Conservation (phyloP, 2,113 vertebrate genomes). For the Psephotus haematonotus region DNA sequence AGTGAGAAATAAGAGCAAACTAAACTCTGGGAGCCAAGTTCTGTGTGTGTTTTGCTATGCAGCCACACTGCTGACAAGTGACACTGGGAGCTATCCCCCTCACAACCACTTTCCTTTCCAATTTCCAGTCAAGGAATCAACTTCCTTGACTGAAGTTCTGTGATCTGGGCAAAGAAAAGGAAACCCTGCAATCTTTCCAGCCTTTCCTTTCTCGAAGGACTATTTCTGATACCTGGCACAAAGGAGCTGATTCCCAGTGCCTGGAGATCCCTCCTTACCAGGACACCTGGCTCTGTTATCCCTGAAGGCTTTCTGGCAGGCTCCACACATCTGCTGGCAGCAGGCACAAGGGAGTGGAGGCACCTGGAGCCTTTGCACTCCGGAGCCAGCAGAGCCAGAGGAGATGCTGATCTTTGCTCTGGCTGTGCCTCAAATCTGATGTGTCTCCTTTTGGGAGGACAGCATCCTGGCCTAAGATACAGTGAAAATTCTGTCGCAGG, state of each 20-base stretch:
- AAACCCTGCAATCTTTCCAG: background rate
- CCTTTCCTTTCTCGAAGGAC: background rate
- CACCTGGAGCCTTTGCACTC: background rate
- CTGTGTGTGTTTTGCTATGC: background rate
- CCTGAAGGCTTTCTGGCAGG: background rate
- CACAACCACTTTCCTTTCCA: background rate
- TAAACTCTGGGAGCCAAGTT: background rate
- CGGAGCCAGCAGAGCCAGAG: background rate
- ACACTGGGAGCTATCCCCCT: background rate
- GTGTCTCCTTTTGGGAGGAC: background rate
- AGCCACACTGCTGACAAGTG: background rate
- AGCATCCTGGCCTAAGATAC: background rate
- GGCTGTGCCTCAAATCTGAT: background rate
- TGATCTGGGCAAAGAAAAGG: background rate
- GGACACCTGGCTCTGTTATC: background rate
- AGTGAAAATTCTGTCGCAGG: background rate
- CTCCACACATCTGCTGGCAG: background rate
- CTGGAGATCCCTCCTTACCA: background rate
- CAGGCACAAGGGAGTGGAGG: background rate
- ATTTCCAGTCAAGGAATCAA: background rate
- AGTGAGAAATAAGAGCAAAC: background rate
- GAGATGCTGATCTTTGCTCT: background rate
- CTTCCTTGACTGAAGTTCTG: background rate
- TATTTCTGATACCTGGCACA: background rate
- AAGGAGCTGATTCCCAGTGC: background rate